phyloP scores from a whole-genome alignment of 2,888 invertebrate species.

The Mimachlamys varia region DNA sequence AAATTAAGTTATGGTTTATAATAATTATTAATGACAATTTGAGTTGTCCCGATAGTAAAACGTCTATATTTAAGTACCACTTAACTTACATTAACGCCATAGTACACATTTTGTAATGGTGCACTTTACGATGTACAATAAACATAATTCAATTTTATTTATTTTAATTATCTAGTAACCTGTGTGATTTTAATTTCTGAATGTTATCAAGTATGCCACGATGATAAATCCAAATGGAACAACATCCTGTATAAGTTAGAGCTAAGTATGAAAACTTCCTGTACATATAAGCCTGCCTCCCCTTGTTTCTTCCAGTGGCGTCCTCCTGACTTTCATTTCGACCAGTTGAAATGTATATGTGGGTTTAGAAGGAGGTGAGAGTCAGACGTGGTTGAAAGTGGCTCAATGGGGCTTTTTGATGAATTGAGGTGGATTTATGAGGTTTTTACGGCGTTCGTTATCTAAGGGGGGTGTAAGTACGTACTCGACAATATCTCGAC shows the following conservation, averaged over 20 bases:
- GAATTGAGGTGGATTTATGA: not conserved
- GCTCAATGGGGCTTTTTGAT: not conserved
- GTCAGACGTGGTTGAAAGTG: not conserved
- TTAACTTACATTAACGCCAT: not conserved
- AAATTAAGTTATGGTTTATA: not conserved
- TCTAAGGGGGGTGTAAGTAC: not conserved
- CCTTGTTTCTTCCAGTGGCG: not conserved
- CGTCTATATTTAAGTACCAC: not conserved
- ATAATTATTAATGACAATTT: not conserved
- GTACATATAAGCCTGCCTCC: not conserved
- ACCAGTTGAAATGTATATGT: not conserved
- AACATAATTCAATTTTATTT: not conserved
- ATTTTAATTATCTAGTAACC: not conserved
- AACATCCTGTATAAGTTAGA: not conserved
- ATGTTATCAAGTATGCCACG: not conserved
- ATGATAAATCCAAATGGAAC: not conserved
- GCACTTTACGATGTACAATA: not conserved
- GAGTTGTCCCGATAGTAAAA: not conserved
- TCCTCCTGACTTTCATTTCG: not conserved
- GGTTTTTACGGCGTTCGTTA: not conserved
- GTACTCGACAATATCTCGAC: not conserved
- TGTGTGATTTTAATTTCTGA: not conserved
- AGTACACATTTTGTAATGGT: not conserved
- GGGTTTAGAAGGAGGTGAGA: not conserved
- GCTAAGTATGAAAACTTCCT: not conserved